A percentile compares a stretch with the other conserved stretches of the same genome.
phyloP scores from a whole-genome alignment of 2,888 invertebrate species.

The Drosophila anomalata region DNA sequence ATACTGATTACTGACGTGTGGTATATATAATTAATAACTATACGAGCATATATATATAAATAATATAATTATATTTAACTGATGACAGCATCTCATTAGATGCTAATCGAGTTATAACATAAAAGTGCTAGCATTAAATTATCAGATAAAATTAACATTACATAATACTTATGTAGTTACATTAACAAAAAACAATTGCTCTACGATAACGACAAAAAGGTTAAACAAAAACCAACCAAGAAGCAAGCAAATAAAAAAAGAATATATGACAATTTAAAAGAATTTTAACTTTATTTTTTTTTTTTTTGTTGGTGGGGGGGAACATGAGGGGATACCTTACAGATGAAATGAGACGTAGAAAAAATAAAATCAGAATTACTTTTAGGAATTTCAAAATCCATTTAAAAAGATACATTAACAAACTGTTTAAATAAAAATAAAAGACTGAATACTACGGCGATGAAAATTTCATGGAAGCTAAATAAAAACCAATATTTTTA shows the following conservation, averaged over 20 bases:
- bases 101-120: conserved; percentile 55
- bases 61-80: conserved; percentile 45
- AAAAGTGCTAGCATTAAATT: conserved; percentile 66
- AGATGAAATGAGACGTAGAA: background rate
- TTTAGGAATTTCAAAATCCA: background rate
- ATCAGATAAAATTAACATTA: conserved; percentile 64
- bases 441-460: background rate
- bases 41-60: conserved; percentile 29
- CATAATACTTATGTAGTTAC: conserved; percentile 60
- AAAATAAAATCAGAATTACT: background rate
- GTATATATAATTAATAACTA: conserved; percentile 37
- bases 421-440: background rate
- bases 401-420: background rate
- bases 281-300: conserved; percentile 13
- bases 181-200: conserved; percentile 53
- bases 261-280: conserved; percentile 27
- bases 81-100: conserved; percentile 28
- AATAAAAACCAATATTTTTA: background rate
- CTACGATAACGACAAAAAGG: conserved; percentile 48
- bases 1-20: conserved; percentile 42
- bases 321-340: too few relatives aligned
- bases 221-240: conserved; percentile 43
- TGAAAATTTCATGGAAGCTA: background rate
- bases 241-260: conserved; percentile 62
- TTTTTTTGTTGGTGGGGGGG: background rate